Evolutionary conservation across 2,113 vertebrate species (phyloP).

Genomic region (Lathamus discolor): DNA sequence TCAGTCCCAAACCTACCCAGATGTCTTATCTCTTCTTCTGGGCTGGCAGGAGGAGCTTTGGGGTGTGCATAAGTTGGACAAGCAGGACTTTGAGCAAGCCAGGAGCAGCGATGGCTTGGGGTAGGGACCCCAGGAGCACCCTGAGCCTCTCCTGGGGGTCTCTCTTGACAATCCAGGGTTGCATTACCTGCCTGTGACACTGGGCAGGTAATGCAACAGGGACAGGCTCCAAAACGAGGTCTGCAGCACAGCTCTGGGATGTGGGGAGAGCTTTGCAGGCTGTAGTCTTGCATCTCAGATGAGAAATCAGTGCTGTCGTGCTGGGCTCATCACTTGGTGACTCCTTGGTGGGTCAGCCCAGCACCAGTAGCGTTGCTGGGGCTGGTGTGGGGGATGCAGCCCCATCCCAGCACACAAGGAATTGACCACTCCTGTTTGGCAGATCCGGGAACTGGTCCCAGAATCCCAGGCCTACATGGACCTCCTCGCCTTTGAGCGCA

Average conservation of each 20-base stretch:
- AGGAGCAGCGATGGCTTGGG: background rate
- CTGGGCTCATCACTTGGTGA: accelerated
- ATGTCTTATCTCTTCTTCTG: background rate
- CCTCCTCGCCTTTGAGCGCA: constrained; percentile 96
- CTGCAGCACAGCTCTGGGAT: background rate
- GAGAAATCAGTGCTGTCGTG: accelerated
- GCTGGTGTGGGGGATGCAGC: background rate
- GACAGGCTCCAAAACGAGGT: background rate
- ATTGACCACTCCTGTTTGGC: background rate
- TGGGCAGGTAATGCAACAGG: background rate
- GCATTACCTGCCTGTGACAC: background rate
- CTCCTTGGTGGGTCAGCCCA: accelerated
- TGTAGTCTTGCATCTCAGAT: background rate
- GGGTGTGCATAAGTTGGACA: background rate
- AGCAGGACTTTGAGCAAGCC: background rate
- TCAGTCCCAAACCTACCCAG: background rate
- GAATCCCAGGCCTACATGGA: constrained; percentile 99
- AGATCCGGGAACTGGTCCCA: constrained; percentile 97
- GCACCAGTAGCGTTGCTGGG: too few relatives aligned
- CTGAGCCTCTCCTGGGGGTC: background rate
- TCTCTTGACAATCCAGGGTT: too few relatives aligned
- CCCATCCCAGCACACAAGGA: accelerated
- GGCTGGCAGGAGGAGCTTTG: background rate
- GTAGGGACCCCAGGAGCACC: background rate
- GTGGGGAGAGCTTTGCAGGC: background rate